Conservation (phyloP, 2,888 invertebrate genomes). For the Cantharis flavilabris region DNA sequence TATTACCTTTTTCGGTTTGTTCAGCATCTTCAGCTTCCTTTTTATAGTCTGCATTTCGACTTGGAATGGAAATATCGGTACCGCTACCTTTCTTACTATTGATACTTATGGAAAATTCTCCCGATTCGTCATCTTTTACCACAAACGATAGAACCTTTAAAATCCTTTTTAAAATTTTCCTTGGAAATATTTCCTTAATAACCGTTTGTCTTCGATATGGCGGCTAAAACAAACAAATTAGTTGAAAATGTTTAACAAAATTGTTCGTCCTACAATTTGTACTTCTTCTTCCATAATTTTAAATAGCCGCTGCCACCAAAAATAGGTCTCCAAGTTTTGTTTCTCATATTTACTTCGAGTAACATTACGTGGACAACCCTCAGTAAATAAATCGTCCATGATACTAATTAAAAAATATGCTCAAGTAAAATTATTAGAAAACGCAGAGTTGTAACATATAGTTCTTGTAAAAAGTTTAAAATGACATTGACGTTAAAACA, state of each 20-base stretch:
- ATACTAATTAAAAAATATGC: neutral
- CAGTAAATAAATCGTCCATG: neutral
- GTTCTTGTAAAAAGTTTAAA: neutral
- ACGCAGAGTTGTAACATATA: neutral
- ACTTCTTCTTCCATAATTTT: slow-evolving; percentile 44
- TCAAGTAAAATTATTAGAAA: neutral
- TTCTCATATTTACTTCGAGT: slow-evolving; percentile 37
- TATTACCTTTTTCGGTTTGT: neutral
- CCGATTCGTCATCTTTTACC: neutral
- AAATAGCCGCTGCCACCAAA: slow-evolving; percentile 48
- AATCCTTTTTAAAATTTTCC: slow-evolving; percentile 9
- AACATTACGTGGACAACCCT: slow-evolving; percentile 33
- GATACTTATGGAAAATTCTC: neutral
- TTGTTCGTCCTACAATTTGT: slow-evolving; percentile 36
- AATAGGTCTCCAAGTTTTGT: slow-evolving; percentile 35
- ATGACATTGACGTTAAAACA: neutral
- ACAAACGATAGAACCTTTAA: neutral
- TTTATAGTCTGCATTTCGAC: neutral
- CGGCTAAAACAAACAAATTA: slow-evolving; percentile 5
- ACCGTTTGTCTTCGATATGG: slow-evolving; percentile 10
- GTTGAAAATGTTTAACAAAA: neutral
- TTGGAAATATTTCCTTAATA: slow-evolving; percentile 15
- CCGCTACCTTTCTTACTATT: neutral
- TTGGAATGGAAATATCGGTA: neutral
- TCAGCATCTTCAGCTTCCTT: neutral